Base-by-base conservation (phyloP, 2,797 vertebrate genomes). In the Erpetoichthys calabaricus region DNA sequence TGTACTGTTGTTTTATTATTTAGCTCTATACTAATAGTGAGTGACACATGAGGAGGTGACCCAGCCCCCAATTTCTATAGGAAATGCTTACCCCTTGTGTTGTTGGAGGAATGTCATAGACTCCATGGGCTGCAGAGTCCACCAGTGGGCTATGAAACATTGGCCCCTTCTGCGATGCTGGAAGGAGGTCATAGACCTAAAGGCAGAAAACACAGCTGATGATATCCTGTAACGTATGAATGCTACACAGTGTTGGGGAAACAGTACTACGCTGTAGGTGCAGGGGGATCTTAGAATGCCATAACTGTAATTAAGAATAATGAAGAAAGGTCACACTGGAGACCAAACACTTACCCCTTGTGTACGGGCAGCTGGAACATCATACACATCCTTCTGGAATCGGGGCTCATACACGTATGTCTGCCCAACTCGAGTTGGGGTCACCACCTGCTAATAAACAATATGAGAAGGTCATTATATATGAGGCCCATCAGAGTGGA, bases 131-230 rank as follows among this genome's bases (percentile, higher is more conserved):
- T 63, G 80, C 86, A 58, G 71, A 68, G 6, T 80, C 80, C 59
- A 67, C 73, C 8, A 68, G 56, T 9, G 81, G 81, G 67, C 69
- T 65, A 1, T 78, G 66, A 67, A 73, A 75, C 61, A 62, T 4
- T 42, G 72, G 67, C 68, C 85, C 80, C 65, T 80, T 89, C 68
- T 78, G 64, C 0, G 87, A 86, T 47, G 83, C 73, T 1, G 89
- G 82, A 5, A 91, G 93, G 61, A 94, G 74, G 67, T 98, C 93
- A 2, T 98, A 98, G 44, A 96, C 84, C 95, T 98, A 73, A 46
- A 65, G 60, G 62, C 61, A 9, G 44, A 69, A 63, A 72, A 71
- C 6, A 63, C 25, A 25, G 25, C 25, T 25, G 25, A 25, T 25
- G 25, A 25, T 25, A 25, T 25, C 25, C 25, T 25, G 25, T 25